A percentile compares a stretch with the other conserved stretches of the same genome.
Conservation (phyloP, 2,797 vertebrate genomes). For the Crax fasciolata region DNA sequence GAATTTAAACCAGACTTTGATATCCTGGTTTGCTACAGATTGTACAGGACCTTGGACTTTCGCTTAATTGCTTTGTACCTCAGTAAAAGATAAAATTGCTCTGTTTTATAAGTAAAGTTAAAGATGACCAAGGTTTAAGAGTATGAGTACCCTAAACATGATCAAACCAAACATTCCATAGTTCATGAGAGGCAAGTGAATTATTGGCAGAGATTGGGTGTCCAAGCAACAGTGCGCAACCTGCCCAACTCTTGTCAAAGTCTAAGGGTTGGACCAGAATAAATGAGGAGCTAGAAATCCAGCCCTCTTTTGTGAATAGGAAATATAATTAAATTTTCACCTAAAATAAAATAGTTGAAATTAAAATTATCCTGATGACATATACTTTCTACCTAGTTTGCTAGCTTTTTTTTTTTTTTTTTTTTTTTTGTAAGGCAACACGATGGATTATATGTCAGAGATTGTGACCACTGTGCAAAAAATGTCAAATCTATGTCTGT, state of each 20-base stretch:
- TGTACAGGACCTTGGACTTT: background rate
- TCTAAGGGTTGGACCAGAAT: background rate
- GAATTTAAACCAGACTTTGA: background rate
- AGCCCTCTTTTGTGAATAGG: background rate
- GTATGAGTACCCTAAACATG: background rate
- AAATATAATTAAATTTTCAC: background rate
- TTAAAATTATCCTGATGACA: background rate
- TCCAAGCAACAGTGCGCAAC: background rate
- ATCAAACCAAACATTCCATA: background rate
- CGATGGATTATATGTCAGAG: slow-evolving; percentile 12
- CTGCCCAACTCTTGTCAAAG: background rate
- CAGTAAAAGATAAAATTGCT: background rate
- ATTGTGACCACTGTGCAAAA: background rate
- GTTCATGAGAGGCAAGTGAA: background rate
- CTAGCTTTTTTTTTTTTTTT: background rate
- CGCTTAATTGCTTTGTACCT: background rate
- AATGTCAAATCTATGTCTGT: background rate
- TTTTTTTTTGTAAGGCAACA: background rate
- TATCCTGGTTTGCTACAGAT: background rate
- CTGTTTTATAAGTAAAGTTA: background rate
- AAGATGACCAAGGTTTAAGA: background rate
- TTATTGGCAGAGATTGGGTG: background rate
- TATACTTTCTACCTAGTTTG: background rate
- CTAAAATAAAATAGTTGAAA: background rate
- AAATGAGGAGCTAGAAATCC: background rate